Base-by-base conservation (phyloP, 2,113 vertebrate genomes). In the Corythornis vintsioides region DNA sequence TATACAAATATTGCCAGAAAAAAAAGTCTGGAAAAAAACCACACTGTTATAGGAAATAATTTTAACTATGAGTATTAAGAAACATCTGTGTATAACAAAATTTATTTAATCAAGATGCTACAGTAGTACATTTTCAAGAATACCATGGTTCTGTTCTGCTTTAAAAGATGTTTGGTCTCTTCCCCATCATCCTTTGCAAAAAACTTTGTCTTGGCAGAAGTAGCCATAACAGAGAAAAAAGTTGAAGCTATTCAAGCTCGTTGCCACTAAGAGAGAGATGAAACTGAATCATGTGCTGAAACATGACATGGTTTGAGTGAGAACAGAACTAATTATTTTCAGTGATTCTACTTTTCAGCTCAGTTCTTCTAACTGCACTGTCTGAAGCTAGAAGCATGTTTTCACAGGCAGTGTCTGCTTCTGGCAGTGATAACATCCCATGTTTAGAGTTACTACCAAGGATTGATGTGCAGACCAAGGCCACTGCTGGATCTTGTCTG, bases 241-340 rank as follows among this genome's bases (percentile, higher is more conserved):
- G 14, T 85, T 93, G 56, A 77, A 79, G 50, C 40, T 91, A 21
- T 64, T 93, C 53, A 74, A 85, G 26, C 26, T 35, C 8, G 31
- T 81, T 93, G 38, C 26, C 67, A 43, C 42, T 79, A 67, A 89
- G 59, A 70, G 67, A 86, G 26, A 57, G 29, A 52, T 89, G 43
- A 85, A 92, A 77, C 31, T 83, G 75, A 95, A 85, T 53, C 52
- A 89, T 96, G 16, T 81, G 33, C n/a, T 88, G 87, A 85, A 96
- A 50, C 48, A 50, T 50, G 48, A 24, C 48, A 11, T 50, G 21
- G 11, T 50, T 50, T 50, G 48, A 50, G 48, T 50, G 48, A 50
- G 22, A 50, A 50, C 21, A 50, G 22, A 24, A 13, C 21, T 12
- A 50, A 24, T 50, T 24, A 20, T 50, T 11, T 50, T 50, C 48